Conservation (phyloP, 2,113 vertebrate genomes). For the Planiliza haematocheilus region DNA sequence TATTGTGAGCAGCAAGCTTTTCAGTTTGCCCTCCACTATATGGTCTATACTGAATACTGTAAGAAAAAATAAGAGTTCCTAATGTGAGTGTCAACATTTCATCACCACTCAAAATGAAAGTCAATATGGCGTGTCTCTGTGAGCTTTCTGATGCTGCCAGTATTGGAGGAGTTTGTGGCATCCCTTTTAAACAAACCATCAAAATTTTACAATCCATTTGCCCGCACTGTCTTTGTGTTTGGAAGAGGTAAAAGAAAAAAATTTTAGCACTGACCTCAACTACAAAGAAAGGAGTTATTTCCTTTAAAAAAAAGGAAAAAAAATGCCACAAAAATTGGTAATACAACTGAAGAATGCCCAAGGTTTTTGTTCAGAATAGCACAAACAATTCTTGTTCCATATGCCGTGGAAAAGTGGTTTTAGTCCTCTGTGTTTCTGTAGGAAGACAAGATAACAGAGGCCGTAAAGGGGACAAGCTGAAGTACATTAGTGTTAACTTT, state of each 20-base stretch:
- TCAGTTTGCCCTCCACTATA: not conserved
- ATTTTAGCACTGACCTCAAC: not conserved
- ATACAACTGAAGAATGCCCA: not conserved
- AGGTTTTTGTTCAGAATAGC: not conserved
- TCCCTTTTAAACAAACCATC: slow-evolving; percentile 16
- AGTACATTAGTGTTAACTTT: not conserved
- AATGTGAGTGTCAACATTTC: not conserved
- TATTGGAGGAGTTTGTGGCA: not conserved
- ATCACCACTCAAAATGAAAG: slow-evolving; percentile 4
- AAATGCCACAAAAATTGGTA: not conserved
- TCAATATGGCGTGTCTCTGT: slow-evolving; percentile 13
- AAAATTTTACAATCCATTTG: slow-evolving; percentile 17
- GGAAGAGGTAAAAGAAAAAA: not conserved
- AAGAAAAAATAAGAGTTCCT: not conserved
- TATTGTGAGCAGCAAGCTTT: not conserved
- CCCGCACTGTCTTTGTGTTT: not conserved
- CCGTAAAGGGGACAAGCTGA: not conserved
- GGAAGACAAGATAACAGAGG: not conserved
- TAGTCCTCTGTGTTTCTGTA: not conserved
- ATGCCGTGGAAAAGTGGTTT: not conserved
- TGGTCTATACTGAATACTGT: not conserved
- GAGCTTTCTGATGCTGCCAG: slow-evolving; percentile 12
- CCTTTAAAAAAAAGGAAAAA: not conserved
- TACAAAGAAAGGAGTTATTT: not conserved
- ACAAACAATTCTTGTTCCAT: not conserved